These are phyloP conservation scores for Masticophis lateralis DNA, from an alignment of 2,797 vertebrate genomes.

Conservation along the genomic window DNA sequence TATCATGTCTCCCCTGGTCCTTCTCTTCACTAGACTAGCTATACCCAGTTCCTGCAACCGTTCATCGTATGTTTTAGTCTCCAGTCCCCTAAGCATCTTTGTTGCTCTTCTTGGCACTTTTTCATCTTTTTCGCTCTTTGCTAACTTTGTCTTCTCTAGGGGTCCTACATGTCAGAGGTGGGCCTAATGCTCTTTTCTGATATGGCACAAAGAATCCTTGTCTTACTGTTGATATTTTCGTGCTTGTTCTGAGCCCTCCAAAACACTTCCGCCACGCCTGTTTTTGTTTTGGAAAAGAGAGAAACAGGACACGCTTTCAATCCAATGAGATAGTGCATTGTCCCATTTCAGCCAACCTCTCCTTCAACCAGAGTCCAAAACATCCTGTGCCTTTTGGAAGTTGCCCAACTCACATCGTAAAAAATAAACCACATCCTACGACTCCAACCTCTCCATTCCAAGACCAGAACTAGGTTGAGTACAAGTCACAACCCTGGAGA, in stretches of 20 bases:
- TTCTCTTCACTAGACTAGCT: no score
- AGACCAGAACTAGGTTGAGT: background rate
- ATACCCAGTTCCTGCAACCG: no score
- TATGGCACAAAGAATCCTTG: background rate
- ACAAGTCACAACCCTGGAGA: background rate
- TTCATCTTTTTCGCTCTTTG: background rate
- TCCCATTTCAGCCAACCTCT: background rate
- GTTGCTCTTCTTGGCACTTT: no score
- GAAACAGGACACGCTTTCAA: background rate
- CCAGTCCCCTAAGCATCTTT: no score
- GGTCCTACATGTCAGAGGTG: background rate
- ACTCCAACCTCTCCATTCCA: background rate
- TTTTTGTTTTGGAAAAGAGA: no score
- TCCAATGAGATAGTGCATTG: background rate
- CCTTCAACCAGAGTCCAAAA: conserved; percentile 3
- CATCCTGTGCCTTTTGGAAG: background rate
- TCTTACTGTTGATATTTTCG: background rate
- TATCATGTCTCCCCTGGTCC: no score
- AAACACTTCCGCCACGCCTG: background rate
- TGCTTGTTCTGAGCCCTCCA: background rate
- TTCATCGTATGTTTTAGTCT: no score
- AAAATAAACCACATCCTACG: background rate
- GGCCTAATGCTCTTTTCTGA: background rate
- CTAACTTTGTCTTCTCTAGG: background rate
- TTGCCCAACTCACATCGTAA: background rate